Percentiles rank a stretch among this genome's conserved stretches.
Evolutionary conservation across 2,888 invertebrate genomes (phyloP).

Genomic region (Agrochola macilenta): DNA sequence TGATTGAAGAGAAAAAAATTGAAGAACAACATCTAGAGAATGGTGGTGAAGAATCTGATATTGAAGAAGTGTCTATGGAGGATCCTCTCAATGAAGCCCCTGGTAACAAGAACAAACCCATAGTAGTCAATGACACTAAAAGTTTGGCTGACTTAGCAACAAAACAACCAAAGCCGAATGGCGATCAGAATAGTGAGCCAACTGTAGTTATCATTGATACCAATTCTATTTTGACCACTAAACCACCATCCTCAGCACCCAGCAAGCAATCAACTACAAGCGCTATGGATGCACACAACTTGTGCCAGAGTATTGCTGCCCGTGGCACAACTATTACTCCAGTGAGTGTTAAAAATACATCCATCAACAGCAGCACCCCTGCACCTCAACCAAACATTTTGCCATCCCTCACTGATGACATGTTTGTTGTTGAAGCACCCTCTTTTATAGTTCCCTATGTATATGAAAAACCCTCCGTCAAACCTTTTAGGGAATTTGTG

Average conservation of each 20-base stretch:
- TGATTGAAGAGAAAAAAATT: constrained; percentile 88
- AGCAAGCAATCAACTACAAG: constrained; percentile 74
- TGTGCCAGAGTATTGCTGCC: constrained; percentile 88
- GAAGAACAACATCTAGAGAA: constrained; percentile 89
- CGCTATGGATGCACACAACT: constrained; percentile 81
- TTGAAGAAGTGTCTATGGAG: constrained; percentile 91
- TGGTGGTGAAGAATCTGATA: constrained; percentile 82
- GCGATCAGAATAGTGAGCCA: constrained; percentile 92
- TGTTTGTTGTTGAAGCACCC: constrained; percentile 98
- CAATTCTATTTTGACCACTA: constrained; percentile 91
- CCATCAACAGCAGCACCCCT: constrained; percentile 65
- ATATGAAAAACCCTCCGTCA: constrained; percentile 96
- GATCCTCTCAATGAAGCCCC: constrained; percentile 91
- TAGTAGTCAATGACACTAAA: constrained; percentile 94
- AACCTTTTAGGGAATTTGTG: constrained; percentile 94
- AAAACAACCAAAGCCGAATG: constrained; percentile 86
- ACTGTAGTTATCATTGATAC: constrained; percentile 96
- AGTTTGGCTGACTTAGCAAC: constrained; percentile 93
- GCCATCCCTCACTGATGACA: constrained; percentile 96
- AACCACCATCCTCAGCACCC: constrained; percentile 72
- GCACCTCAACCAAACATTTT: constrained; percentile 89
- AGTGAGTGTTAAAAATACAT: constrained; percentile 79
- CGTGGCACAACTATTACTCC: constrained; percentile 90
- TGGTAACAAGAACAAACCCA: constrained; percentile 82
- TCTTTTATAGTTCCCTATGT: constrained; percentile 98